Base-by-base conservation (phyloP, 2,888 invertebrate species). In the Aethes cnicana region DNA sequence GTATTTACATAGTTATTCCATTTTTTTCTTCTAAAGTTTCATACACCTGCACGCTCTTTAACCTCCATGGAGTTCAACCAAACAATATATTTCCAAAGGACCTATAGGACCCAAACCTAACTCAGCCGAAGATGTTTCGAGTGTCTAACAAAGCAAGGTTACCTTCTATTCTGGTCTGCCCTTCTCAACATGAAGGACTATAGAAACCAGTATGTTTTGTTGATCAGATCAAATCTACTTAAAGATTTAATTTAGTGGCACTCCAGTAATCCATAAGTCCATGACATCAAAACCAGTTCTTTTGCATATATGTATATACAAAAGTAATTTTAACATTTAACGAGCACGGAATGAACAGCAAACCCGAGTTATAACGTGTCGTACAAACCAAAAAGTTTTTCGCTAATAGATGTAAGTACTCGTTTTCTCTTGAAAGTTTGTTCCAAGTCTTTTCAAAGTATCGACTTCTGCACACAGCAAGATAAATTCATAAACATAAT, bases 241-340 rank as follows among this genome's bases (percentile, higher is more conserved):
- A 26, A 3, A 8, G 14, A 41, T 32, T 23, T 6, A 35, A 28
- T 28, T 36, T 8, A n/a, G n/a, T n/a, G n/a, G n/a, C n/a, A n/a
- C n/a, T n/a, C n/a, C n/a, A n/a, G n/a, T n/a, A n/a, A n/a, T n/a
- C n/a, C n/a, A n/a, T 28, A 14, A 9, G 28, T 30, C 20, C 35
- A 35, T 36, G 35, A 35, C 25, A 23, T 23, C 16, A 4, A 17
- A 50, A 50, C 49, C 36, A 43, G 43, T 50, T 50, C 4, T 12
- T 36, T 30, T 14, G 20, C 14, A n/a, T 20, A 28, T 35, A 7
- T n/a, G 12, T 16, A 37, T 23, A 14, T n/a, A 17, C 7, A n/a
- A 21, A 9, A 43, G 43, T 18, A 36, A 50, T 50, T 50, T 50
- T 32, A 36, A 43, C 33, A 49, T 42, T 49, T 42, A 26, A 49